Percentiles rank a stretch among this genome's conserved stretches.
Conservation (phyloP, 2,888 invertebrate species). For the Halictus quadricinctus region DNA sequence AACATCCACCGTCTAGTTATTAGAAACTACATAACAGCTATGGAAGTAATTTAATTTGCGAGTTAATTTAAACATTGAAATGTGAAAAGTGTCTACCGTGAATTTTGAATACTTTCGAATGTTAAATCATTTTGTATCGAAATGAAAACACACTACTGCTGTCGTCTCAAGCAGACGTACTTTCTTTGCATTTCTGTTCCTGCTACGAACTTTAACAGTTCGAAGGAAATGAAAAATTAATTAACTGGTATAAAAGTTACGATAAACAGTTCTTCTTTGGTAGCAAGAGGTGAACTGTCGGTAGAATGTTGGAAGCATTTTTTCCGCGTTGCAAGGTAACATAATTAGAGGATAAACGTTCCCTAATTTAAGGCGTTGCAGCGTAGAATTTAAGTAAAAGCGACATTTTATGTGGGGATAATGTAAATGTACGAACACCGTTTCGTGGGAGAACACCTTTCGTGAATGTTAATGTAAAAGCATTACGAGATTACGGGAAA, state of each 20-base stretch:
- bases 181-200: too few species aligned
- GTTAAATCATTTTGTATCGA: not conserved
- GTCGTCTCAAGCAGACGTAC: too few species aligned
- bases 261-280: not conserved
- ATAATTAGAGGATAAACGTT: not conserved
- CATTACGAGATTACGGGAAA: not conserved
- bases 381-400: not conserved
- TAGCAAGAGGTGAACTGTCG: not conserved
- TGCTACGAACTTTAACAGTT: too few species aligned
- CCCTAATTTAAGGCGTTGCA: not conserved
- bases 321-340: not conserved
- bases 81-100: not conserved
- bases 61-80: too few species aligned
- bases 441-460: not conserved
- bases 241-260: not conserved
- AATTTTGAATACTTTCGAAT: not conserved
- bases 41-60: too few species aligned
- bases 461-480: not conserved
- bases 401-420: not conserved
- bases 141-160: too few species aligned
- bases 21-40: too few species aligned
- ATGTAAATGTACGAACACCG: conserved; percentile 1
- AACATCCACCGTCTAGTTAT: too few species aligned
- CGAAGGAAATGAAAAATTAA: not conserved
- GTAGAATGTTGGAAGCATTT: not conserved